Base-by-base conservation (phyloP, 2,888 invertebrate species). In the Antitype chi region DNA sequence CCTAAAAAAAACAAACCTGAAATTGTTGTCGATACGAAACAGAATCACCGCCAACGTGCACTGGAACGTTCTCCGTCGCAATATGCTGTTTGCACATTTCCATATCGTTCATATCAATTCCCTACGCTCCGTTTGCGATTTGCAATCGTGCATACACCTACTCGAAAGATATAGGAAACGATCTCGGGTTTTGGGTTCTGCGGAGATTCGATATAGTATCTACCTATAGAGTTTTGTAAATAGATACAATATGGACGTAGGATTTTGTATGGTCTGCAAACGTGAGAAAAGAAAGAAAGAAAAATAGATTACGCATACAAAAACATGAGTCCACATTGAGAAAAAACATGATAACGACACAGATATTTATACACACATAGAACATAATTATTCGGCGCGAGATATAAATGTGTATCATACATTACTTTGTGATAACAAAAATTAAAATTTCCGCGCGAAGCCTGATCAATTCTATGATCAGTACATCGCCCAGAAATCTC, bases 81-180 rank as follows among this genome's bases (percentile, higher is more conserved):
- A 74, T 79, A 79, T 74, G 81, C 70, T 74, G 63, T 71, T 82
- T 84, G 74, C 62, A 72, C 25, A 84, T 80, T 75, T 82, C 71
- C 57, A 76, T 83, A 84, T 70, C 53, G 53, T 72, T 70, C 74
- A 78, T 75, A 70, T 74, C 78, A 81, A 75, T 85, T 78, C 64
- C 49, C 49, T 57, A 59, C 82, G 78, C 64, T 84, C 66, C 70
- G 70, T 78, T 76, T 82, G 78, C 59, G 71, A 78, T 78, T 74
- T 81, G 73, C 70, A 78, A 72, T 53, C 69, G 38, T 66, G 63
- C 66, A 71, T 78, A 71, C 69, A 73, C 43, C 43, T 47, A 47
- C 55, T 72, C n/a, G 47, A 69, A 25, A 25, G 7, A 66, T 81
- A 74, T 81, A 74, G 2, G 13, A 59, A 79, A 66, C 59, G 81